These are phyloP conservation scores for Griposia aprilina DNA, from an alignment of 2,888 invertebrate species.

Conservation along the genomic window DNA sequence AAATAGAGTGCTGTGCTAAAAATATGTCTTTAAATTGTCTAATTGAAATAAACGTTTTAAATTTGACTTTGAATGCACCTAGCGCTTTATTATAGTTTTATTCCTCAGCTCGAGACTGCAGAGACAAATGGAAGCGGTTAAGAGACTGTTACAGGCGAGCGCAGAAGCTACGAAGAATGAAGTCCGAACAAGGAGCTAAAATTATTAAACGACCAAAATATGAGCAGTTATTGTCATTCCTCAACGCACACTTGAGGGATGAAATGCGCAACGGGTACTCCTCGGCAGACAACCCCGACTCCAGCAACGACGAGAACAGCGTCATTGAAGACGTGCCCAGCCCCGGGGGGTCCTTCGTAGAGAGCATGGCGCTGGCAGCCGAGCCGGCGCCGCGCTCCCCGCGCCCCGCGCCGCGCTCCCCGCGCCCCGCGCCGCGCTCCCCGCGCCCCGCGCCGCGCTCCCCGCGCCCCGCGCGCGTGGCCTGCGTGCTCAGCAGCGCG, in stretches of 20 bases:
- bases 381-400: not conserved
- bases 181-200: constrained; percentile 44
- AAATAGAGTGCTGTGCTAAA: too few species aligned
- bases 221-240: constrained; percentile 44
- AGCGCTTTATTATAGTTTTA: not conserved
- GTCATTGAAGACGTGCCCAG: constrained; percentile 9
- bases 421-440: not conserved
- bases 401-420: not conserved
- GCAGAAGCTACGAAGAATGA: constrained; percentile 41
- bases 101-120: constrained; percentile 46
- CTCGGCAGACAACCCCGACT: constrained; percentile 33
- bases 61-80: too few species aligned
- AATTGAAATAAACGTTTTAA: too few species aligned
- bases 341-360: constrained; percentile 2
- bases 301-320: constrained; percentile 45
- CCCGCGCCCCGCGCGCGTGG: not conserved
- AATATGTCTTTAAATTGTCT: too few species aligned
- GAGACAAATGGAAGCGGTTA: constrained; percentile 56
- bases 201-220: constrained; percentile 49
- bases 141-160: constrained; percentile 54
- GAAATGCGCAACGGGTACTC: constrained; percentile 18
- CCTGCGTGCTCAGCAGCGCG: not conserved
- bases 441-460: not conserved
- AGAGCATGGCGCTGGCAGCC: not conserved
- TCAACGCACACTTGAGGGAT: constrained; percentile 42